Evolutionary conservation across 2,888 invertebrate genomes (phyloP), one percentile per base, ranked within the genome.

Genomic region (Aromia moschata): DNA sequence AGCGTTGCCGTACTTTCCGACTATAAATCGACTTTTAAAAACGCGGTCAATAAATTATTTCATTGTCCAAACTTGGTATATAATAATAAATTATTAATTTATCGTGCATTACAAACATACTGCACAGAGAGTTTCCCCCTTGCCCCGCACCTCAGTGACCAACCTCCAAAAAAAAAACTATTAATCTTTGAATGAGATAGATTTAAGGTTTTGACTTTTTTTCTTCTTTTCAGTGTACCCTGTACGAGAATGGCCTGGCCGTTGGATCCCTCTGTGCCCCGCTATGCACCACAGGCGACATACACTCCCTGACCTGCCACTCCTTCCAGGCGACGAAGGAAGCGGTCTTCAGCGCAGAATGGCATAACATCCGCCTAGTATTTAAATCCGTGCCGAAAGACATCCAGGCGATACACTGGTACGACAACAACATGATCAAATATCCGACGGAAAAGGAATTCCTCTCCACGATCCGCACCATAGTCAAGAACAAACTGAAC

Each of bases 261-360:
- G 80, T 86, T 49, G 89, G 89, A 30, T 86, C 85, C 60, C 76
- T 89, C n/a, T 90, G 89, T 74, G 79, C 81, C 11, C 84, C 85
- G 0, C 73, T 90, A 11, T 90, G 90, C 74, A 76, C 82, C 12
- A 81, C 83, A 17, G 79, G 82, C 55, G 83, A 83, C 36, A 82
- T 86, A 58, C 80, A 83, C 51, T 84, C 86, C 9, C 72, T 86
- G 9, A 83, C 84, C 5, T 90, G 90, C 71, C 84, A 86, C 64
- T 84, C 85, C 40, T 85, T 87, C 67, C 83, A 85, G 65, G 81
- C 83, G 31, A 86, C 86, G 14, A 89, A 88, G 76, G 85, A 85
- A 70, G 82, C 84, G 0, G 85, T 86, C 4, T 87, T 87, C 74
- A 84, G 84, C 47, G 87, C 84, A 10, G 80, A 82, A 68, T 86